Base-by-base conservation (phyloP, 2,888 invertebrate species). In the Gastracanthus pulcherrimus region DNA sequence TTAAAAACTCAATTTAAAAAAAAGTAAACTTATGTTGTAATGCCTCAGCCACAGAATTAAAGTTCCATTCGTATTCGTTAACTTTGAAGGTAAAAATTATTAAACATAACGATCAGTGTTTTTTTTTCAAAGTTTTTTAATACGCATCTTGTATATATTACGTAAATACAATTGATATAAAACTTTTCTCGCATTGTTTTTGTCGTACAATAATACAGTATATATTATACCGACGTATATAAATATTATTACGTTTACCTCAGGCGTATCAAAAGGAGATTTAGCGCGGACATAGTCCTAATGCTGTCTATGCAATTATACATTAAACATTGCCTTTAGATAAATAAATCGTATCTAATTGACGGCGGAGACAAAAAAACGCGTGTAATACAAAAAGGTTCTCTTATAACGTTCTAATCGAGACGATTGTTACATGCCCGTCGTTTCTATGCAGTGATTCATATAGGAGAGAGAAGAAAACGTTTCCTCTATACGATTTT, bases 81-180 rank as follows among this genome's bases (percentile, higher is more conserved):
- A n/a, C n/a, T n/a, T n/a, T n/a, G 1, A n/a, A 60, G 36, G 29
- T n/a, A 29, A 60, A n/a, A n/a, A n/a, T n/a, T n/a, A n/a, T n/a
- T n/a, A n/a, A n/a, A n/a, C n/a, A n/a, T 55, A 55, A 55, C 19
- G 26, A 23, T 55, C 3, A 26, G 19, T 11, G 23, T 23, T 48
- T 48, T 31, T 79, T 75, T 51, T 58, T 66, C 11, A 38, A 75
- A 51, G 38, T 62, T 66, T 80, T 72, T 77, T 45, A 55, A 80
- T 83, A 62, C 48, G 70, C 62, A 67, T 79, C 64, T 51, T 79
- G 86, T 88, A 88, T 89, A 89, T 89, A 88, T 89, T 89, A 88
- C 87, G 87, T 87, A 88, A 89, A 89, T 89, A 89, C 89, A 89
- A 86, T 86, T 85, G 86, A 87, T 89, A 89, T 89, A 89, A 89